Evolutionary conservation across 1,140 invertebrate genomes (phyloP), one percentile per base, ranked within the genome.

Genomic region (Anthonomus grandis): DNA sequence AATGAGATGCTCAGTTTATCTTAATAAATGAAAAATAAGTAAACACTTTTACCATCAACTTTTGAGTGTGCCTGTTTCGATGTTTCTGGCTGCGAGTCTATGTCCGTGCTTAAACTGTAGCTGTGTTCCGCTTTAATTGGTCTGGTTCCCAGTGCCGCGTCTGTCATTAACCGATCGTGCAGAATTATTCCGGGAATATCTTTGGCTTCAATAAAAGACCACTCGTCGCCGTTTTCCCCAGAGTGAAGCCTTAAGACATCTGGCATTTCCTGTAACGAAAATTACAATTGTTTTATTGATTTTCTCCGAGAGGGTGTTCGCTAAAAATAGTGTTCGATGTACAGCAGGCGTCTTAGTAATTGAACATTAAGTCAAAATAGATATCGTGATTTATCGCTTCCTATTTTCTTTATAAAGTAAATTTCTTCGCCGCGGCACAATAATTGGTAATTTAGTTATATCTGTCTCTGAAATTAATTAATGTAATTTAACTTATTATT

Each of bases 141-240:
- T 50, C 71, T 68, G 15, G 85, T 84, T 37, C 87, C 89, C 8
- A 92, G 78, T 12, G 87, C 84, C 0, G 91, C 90, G 67, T 94
- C 92, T 19, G 91, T 91, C 84, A 95, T 94, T 65, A 94, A 80
- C 62, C 89, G 81, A 74, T 95, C 92, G 70, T 92, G 87, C 2
- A 94, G 76, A 17, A 92, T 83, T 48, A 93, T 89, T 21, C 78
- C 78, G 15, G 76, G 75, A 50, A 78, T 73, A 10, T 81, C 75
- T 63, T 81, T 81, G 57, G 78, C 77, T 55, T 83, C 81, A 64
- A 84, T 69, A 27, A 69, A 63, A 38, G 55, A 66, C 72, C 71
- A 73, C 56, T 71, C 71, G 3, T 21, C 42, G 3, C 56, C 60
- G 37, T 64, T 47, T 38, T 69, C 70, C 0, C 58, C 64, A 0